phyloP scores from a whole-genome alignment of 1,140 invertebrate species.

The Batillaria attramentaria region DNA sequence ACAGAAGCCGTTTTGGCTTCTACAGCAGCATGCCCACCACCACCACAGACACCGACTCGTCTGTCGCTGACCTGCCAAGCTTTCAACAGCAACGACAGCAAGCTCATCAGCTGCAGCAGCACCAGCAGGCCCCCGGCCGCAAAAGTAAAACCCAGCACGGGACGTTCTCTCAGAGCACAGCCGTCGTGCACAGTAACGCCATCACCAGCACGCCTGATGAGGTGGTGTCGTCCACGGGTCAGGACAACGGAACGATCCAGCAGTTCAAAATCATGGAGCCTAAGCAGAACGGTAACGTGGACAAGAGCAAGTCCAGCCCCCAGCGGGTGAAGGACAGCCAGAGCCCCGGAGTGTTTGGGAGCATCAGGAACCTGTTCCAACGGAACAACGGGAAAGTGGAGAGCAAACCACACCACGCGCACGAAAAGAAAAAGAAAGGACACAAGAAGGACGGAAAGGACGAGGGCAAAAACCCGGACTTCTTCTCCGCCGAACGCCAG shows the following conservation, averaged over 20 bases:
- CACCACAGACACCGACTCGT: slow-evolving; percentile 90
- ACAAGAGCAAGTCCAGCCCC: not conserved
- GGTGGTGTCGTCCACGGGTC: not conserved
- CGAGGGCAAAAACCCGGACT: slow-evolving; percentile 34
- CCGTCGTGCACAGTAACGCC: too few relatives aligned
- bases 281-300: slow-evolving; percentile 37
- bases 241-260: slow-evolving; percentile 38
- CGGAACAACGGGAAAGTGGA: not conserved
- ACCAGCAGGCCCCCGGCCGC: not conserved
- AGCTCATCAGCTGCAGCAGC: not conserved
- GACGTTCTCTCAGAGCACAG: too few relatives aligned
- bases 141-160: not conserved
- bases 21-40: slow-evolving; percentile 19
- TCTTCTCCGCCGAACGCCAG: slow-evolving; percentile 80
- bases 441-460: slow-evolving; percentile 11
- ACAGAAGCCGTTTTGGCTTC: slow-evolving; percentile 8
- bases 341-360: not conserved
- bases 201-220: not conserved
- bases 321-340: not conserved
- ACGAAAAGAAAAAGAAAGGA: slow-evolving; percentile 27
- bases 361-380: slow-evolving; percentile 33
- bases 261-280: slow-evolving; percentile 44
- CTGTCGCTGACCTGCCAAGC: slow-evolving; percentile 55
- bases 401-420: not conserved
- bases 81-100: not conserved